phyloP scores from a whole-genome alignment of 2,113 vertebrate genomes.

The Barbus barbus region DNA sequence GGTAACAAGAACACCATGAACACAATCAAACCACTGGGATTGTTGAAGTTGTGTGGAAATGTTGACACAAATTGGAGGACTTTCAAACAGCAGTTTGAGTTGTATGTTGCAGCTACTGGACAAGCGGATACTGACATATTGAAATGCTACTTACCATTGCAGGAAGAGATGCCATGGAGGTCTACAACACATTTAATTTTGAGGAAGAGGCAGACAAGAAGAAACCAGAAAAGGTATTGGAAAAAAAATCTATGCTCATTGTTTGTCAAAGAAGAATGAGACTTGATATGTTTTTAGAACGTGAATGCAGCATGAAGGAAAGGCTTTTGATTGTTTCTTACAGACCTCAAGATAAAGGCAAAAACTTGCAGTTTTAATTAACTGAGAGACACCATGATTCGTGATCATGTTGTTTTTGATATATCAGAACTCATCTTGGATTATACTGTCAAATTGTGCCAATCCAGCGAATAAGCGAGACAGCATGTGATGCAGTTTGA shows the following conservation, averaged over 20 bases:
- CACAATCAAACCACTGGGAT: not conserved
- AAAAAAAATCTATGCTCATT: conserved; percentile 30
- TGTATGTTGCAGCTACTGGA: not conserved
- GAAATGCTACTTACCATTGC: conserved; percentile 3
- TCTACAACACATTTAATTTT: conserved; percentile 27
- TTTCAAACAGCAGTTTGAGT: not conserved
- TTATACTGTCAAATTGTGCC: not conserved
- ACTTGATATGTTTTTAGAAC: conserved; percentile 4
- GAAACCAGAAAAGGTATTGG: conserved; percentile 1
- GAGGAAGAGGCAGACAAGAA: not conserved
- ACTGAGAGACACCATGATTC: not conserved
- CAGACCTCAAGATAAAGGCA: conserved; percentile 12
- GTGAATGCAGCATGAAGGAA: not conserved
- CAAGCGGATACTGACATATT: conserved; percentile 4
- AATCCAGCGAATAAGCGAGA: not conserved
- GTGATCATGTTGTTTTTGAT: conserved; percentile 7
- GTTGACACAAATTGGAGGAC: conserved; percentile 1
- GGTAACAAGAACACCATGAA: not conserved
- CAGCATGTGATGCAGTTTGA: not conserved
- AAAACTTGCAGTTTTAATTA: conserved; percentile 16
- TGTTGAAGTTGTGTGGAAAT: conserved; percentile 2
- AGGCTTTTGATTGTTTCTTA: conserved; percentile 3
- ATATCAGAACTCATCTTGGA: not conserved
- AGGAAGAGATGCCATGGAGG: conserved; percentile 8
- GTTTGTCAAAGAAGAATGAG: conserved; percentile 41